Base-by-base conservation (phyloP, 2,113 vertebrate species). In the Polypterus bichir region DNA sequence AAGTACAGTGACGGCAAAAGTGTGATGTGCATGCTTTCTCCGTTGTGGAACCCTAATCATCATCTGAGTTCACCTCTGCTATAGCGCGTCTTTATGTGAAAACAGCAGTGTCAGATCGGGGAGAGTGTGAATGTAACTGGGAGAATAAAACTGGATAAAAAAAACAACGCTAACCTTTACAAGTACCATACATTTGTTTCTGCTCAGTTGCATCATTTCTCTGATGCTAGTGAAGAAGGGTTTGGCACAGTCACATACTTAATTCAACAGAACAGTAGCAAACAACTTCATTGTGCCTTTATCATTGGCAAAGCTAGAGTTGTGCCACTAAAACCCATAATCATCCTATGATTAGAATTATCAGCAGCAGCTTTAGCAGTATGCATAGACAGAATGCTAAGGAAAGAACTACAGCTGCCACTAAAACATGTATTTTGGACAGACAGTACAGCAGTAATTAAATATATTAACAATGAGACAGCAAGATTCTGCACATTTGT, bases 311-410 rank as follows among this genome's bases (percentile, higher is more conserved):
- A 70, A 49, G 11, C 65, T 4, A 65, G 67, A n/a, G 54, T 67
- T 1, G 56, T 64, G 62, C 52, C 61, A 9, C 44, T 56, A 9
- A 65, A 54, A 10, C 8, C 49, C 6, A 7, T 57, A 4, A 61
- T 47, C 9, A 61, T 61, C 9, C 59, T 62, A 5, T 53, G 62
- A 54, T 61, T 71, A 67, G 66, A 72, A 57, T 6, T 69, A 6
- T 67, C 73, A 3, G 64, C 62, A 6, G 63, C 71, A 1, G 62
- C 59, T 8, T 60, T 70, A 46, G 62, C 68, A 53, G 4, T 60
- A 3, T 61, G 60, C 5, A 70, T 73, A 63, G 69, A 73, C 49
- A 73, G 52, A 10, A 44, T 69, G 44, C 9, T 71, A n/a, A 70
- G 45, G 5, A 70, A 69, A 61, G 68, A 70, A 27, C 54, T 70